These are phyloP conservation scores for Ormyrus nitidulus DNA, from an alignment of 2,888 invertebrate genomes.

Conservation along the genomic window DNA sequence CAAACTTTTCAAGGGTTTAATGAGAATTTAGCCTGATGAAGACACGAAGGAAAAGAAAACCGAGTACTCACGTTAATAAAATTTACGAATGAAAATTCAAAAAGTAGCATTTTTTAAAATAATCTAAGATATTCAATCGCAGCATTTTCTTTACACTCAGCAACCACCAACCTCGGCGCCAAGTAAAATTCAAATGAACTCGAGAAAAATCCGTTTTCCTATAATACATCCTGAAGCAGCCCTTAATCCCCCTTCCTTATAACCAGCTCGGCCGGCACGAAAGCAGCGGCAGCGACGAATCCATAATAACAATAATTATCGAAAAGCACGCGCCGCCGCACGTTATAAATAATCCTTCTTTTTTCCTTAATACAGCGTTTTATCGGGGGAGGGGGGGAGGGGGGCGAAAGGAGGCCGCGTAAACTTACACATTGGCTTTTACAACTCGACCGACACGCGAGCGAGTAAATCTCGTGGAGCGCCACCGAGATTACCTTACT, in stretches of 20 bases:
- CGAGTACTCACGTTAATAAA: too few species aligned
- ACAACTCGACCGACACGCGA: conserved; percentile 29
- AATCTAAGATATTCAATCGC: too few species aligned
- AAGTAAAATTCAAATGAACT: too few species aligned
- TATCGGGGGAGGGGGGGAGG: not conserved
- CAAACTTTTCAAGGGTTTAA: too few species aligned
- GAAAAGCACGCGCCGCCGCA: not conserved
- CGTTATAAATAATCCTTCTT: conserved; percentile 27
- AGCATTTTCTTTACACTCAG: too few species aligned
- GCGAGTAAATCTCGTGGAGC: conserved; percentile 41
- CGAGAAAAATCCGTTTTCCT: not conserved
- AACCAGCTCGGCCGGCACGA: conserved; percentile 1
- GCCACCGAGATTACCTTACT: conserved; percentile 27
- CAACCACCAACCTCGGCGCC: too few species aligned
- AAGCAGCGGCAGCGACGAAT: not conserved
- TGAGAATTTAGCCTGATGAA: too few species aligned
- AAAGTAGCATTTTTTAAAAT: too few species aligned
- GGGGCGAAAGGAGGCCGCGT: conserved; percentile 37
- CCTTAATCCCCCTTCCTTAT: conserved; percentile 1
- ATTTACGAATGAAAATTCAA: too few species aligned
- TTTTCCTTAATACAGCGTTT: conserved; percentile 28
- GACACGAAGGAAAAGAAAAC: too few species aligned
- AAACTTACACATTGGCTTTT: conserved; percentile 41
- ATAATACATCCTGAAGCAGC: not conserved
- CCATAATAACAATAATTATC: not conserved